phyloP scores from a whole-genome alignment of 2,797 vertebrate genomes.

The Micropoecilia bifurca region DNA sequence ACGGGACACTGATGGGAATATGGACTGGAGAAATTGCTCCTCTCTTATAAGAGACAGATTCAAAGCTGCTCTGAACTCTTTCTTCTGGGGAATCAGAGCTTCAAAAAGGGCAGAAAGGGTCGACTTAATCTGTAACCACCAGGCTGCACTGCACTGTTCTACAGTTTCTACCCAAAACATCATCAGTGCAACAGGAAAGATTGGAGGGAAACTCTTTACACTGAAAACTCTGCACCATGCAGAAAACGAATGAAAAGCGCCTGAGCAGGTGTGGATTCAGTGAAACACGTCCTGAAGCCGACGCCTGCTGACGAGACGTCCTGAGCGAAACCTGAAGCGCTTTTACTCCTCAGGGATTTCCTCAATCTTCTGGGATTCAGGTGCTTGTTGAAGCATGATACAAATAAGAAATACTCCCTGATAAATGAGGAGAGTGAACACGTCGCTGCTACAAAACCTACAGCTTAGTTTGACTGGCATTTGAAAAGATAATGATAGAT shows the following conservation, averaged over 20 bases:
- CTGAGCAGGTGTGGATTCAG: constrained; percentile 44
- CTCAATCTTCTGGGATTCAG: constrained; percentile 20
- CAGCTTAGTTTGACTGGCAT: constrained; percentile 41
- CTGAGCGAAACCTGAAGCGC: constrained; percentile 17
- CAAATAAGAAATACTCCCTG: constrained; percentile 19
- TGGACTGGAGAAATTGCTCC: constrained; percentile 42
- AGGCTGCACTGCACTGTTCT: not conserved
- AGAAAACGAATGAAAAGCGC: not conserved
- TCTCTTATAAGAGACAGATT: constrained; percentile 17
- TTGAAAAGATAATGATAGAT: constrained; percentile 42
- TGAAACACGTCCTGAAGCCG: constrained; percentile 22
- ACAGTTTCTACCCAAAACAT: not conserved
- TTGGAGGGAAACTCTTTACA: not conserved
- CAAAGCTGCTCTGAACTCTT: constrained; percentile 11
- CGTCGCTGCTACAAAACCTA: constrained; percentile 27
- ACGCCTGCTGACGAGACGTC: constrained; percentile 42
- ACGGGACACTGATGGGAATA: constrained; percentile 47
- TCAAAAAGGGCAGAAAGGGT: not conserved
- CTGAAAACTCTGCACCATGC: not conserved
- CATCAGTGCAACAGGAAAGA: not conserved
- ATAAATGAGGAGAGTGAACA: constrained; percentile 33
- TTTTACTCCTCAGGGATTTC: constrained; percentile 23
- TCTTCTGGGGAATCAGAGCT: not conserved
- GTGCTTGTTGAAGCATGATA: constrained; percentile 7
- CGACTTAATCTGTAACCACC: not conserved